Evolutionary conservation across 2,113 vertebrate genomes (phyloP).

Genomic region (Manacus vitellinus): DNA sequence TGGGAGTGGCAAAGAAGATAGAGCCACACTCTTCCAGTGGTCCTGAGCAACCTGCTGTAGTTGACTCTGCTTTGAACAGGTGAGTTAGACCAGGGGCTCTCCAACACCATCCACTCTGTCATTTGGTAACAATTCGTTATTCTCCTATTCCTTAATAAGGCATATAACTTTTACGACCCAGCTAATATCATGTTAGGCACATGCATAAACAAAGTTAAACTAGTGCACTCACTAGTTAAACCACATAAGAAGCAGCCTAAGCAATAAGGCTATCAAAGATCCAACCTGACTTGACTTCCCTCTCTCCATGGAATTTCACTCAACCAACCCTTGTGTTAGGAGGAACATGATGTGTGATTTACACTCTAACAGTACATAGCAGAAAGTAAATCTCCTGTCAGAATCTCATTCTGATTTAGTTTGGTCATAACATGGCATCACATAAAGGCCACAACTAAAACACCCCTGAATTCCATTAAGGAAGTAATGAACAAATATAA

Average conservation of each 20-base stretch:
- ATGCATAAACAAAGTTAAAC: background rate
- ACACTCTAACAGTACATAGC: background rate
- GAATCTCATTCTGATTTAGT: background rate
- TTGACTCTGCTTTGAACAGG: background rate
- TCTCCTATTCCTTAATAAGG: background rate
- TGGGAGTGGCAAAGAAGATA: background rate
- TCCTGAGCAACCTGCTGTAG: background rate
- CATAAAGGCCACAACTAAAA: background rate
- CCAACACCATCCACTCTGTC: background rate
- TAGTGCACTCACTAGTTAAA: background rate
- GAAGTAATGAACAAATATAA: background rate
- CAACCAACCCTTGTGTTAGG: background rate
- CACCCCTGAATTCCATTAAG: background rate
- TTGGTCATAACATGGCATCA: background rate
- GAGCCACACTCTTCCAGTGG: background rate
- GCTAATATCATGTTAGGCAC: background rate
- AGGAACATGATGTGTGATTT: background rate
- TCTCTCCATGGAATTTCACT: background rate
- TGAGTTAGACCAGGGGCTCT: background rate
- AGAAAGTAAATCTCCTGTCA: background rate
- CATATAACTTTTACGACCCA: background rate
- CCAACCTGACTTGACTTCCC: background rate
- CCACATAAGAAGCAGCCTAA: background rate
- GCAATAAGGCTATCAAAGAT: background rate
- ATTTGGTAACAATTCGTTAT: background rate